Percentiles rank a stretch among this genome's conserved stretches.
These are phyloP conservation scores for Melinaea marsaeus DNA, from an alignment of 2,888 invertebrate genomes.

Conservation along the genomic window DNA sequence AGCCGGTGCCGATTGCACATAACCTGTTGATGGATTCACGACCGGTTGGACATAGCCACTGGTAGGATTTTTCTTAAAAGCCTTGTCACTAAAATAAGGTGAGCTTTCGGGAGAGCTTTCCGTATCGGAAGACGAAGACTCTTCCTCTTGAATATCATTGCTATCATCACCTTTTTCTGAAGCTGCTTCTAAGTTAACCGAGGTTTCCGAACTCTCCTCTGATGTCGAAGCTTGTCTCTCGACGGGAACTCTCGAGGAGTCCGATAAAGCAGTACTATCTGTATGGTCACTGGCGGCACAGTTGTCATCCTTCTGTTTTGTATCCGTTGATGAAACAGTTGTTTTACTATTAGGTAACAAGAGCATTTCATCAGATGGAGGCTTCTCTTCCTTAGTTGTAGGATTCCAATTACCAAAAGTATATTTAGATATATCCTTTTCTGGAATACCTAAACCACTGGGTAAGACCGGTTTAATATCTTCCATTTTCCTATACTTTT, in stretches of 20 bases:
- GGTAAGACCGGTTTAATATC: slow-evolving; percentile 83
- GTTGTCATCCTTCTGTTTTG: slow-evolving; percentile 58
- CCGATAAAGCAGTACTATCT: slow-evolving; percentile 70
- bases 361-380: slow-evolving; percentile 68
- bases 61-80: slow-evolving; percentile 55
- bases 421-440: slow-evolving; percentile 67
- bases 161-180: slow-evolving; percentile 44
- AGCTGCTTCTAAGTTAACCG: slow-evolving; percentile 60
- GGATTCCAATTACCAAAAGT: slow-evolving; percentile 63
- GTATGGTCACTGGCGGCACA: slow-evolving; percentile 69
- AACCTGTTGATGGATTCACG: slow-evolving; percentile 47
- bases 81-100: slow-evolving; percentile 55
- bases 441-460: slow-evolving; percentile 76
- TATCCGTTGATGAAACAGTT: slow-evolving; percentile 51
- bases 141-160: slow-evolving; percentile 43
- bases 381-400: slow-evolving; percentile 65
- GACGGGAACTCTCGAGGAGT: slow-evolving; percentile 54
- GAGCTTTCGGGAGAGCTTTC: slow-evolving; percentile 54
- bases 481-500: slow-evolving; percentile 80
- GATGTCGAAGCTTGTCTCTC: slow-evolving; percentile 66
- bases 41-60: slow-evolving; percentile 58
- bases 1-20: slow-evolving; percentile 52
- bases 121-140: slow-evolving; percentile 50
- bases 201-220: slow-evolving; percentile 66
- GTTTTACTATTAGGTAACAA: slow-evolving; percentile 62